These are phyloP conservation scores for Lasioglossum zephyrum DNA, from an alignment of 2,888 invertebrate genomes.

Conservation along the genomic window DNA sequence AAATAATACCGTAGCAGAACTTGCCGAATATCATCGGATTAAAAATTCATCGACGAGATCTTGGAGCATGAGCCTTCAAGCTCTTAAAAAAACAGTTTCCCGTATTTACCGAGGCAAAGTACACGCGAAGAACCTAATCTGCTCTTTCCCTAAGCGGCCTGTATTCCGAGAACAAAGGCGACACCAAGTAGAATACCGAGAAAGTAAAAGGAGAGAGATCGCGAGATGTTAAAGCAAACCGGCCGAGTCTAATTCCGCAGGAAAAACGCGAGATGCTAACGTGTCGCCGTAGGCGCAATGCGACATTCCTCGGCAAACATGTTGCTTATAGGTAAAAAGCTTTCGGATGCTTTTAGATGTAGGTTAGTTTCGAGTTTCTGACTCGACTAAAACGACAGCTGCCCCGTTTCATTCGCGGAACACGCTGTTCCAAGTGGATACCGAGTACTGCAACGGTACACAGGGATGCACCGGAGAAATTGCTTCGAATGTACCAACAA, in stretches of 20 bases:
- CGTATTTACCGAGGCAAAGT: neutral
- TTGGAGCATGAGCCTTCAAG: neutral
- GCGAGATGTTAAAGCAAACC: slow-evolving; percentile 39
- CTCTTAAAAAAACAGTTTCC: neutral
- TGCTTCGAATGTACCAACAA: neutral
- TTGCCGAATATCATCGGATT: neutral
- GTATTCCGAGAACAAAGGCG: slow-evolving; percentile 37
- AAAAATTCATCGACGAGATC: neutral
- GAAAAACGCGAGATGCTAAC: slow-evolving; percentile 44
- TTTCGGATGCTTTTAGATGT: slow-evolving; percentile 46
- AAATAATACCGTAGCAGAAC: neutral
- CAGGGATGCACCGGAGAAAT: neutral
- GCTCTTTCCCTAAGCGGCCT: slow-evolving; percentile 11
- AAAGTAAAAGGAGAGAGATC: slow-evolving; percentile 12
- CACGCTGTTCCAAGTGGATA: neutral
- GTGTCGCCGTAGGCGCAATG: slow-evolving; percentile 60
- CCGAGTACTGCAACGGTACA: neutral
- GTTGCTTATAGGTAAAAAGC: slow-evolving; percentile 44
- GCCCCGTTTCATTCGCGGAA: neutral
- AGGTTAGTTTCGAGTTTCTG: slow-evolving; percentile 27
- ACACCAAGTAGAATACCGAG: slow-evolving; percentile 15
- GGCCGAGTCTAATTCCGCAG: slow-evolving; percentile 39
- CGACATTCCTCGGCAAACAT: slow-evolving; percentile 61
- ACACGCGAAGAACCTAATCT: slow-evolving; percentile 13
- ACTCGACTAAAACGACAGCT: neutral